Evolutionary conservation across 2,113 vertebrate species (phyloP).

Genomic region (Pao palembangensis): DNA sequence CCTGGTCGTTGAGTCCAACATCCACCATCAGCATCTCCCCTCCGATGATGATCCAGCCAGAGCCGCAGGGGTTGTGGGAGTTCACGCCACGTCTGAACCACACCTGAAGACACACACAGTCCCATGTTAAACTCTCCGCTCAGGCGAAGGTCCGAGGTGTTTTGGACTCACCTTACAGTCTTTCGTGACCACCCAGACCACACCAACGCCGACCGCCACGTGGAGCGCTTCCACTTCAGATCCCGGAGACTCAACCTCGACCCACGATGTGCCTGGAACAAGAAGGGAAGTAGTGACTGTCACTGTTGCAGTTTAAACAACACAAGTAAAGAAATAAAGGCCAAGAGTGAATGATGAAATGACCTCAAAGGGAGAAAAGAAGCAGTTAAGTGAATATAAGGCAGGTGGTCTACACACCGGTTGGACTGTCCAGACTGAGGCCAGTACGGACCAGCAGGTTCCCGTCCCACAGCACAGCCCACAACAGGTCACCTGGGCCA

Average conservation of each 20-base stretch:
- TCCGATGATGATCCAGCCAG: constrained; percentile 93
- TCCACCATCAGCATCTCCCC: constrained; percentile 94
- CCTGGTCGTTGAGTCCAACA: constrained; percentile 93
- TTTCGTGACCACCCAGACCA: constrained; percentile 95
- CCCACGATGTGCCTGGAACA: constrained; percentile 79
- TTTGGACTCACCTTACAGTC: constrained; percentile 84
- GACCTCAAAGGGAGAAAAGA: neutral
- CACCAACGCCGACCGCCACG: constrained; percentile 83
- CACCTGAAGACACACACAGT: constrained; percentile 73
- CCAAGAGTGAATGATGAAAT: neutral
- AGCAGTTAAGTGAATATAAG: neutral
- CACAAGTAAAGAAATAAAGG: neutral
- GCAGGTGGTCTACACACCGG: constrained; percentile 70
- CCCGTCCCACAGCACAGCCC: constrained; percentile 94
- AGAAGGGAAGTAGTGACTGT: too few species aligned
- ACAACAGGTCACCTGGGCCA: constrained; percentile 89
- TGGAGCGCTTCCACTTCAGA: constrained; percentile 86
- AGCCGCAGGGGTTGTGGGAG: constrained; percentile 92
- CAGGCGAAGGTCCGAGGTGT: too few species aligned
- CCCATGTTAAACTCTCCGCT: neutral
- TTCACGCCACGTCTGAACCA: constrained; percentile 97
- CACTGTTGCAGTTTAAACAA: too few species aligned
- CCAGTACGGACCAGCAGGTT: constrained; percentile 89
- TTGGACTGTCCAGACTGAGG: constrained; percentile 85
- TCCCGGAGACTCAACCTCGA: constrained; percentile 82